Evolutionary conservation across 2,113 vertebrate species (phyloP).

Genomic region (Syrmaticus mikado): DNA sequence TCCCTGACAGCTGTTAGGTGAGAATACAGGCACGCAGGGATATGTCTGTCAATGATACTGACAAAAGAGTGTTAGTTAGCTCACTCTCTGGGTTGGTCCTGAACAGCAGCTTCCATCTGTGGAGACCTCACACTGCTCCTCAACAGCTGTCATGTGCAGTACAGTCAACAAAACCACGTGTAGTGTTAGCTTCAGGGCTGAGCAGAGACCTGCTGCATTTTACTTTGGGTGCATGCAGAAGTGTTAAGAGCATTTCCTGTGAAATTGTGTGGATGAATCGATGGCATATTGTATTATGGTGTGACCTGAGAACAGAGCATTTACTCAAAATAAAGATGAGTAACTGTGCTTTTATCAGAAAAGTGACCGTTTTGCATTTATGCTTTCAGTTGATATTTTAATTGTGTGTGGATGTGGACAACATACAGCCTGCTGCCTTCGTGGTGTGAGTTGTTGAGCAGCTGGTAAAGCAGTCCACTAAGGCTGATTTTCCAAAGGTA

Average conservation of each 20-base stretch:
- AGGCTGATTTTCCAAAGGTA: background rate
- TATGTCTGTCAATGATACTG: background rate
- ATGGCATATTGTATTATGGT: background rate
- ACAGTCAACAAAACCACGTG: background rate
- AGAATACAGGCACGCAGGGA: background rate
- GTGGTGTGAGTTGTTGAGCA: background rate
- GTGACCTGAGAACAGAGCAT: background rate
- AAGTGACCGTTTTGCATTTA: background rate
- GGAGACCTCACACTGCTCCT: background rate
- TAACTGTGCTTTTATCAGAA: background rate
- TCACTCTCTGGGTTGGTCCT: background rate
- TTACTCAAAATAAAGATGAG: background rate
- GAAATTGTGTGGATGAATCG: background rate
- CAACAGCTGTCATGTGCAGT: background rate
- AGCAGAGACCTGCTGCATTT: background rate
- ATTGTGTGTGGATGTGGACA: background rate
- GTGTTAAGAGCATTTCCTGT: background rate
- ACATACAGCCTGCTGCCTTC: background rate
- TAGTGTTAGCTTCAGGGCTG: background rate
- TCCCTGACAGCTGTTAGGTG: background rate
- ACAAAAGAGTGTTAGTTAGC: background rate
- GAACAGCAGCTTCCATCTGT: background rate
- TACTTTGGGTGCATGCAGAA: background rate
- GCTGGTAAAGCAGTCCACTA: background rate
- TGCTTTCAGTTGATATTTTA: background rate